Conservation (phyloP, 2,113 vertebrate genomes). For the Forbesichthys papilliferus region DNA sequence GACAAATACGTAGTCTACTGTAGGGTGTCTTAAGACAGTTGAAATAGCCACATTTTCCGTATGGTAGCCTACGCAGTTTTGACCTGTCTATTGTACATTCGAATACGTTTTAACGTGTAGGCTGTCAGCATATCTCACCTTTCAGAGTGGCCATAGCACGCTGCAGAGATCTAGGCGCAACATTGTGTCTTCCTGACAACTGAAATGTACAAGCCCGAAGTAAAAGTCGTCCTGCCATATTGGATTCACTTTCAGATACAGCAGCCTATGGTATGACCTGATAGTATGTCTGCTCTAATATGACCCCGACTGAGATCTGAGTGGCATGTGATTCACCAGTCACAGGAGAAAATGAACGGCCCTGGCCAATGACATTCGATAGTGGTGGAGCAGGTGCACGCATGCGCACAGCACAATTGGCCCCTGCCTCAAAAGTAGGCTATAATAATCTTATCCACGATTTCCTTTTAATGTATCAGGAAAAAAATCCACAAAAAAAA, state of each 20-base stretch:
- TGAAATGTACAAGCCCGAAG: slow-evolving; percentile 47
- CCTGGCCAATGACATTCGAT: slow-evolving; percentile 15
- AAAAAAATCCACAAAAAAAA: too few relatives aligned
- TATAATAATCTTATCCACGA: too few relatives aligned
- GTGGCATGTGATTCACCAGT: slow-evolving; percentile 51
- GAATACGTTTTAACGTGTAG: too few relatives aligned
- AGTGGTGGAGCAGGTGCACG: not conserved
- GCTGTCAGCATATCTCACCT: slow-evolving; percentile 33
- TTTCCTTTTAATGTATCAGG: too few relatives aligned
- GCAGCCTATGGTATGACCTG: slow-evolving; percentile 7
- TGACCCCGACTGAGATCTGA: slow-evolving; percentile 20
- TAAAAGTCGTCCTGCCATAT: slow-evolving; percentile 67
- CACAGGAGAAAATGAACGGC: not conserved
- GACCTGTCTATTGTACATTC: too few relatives aligned
- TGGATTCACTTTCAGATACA: not conserved
- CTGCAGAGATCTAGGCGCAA: slow-evolving; percentile 5
- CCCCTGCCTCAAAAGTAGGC: too few relatives aligned
- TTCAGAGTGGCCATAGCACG: slow-evolving; percentile 45
- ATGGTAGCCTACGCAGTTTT: too few relatives aligned
- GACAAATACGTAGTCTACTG: too few relatives aligned
- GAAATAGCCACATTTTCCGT: too few relatives aligned
- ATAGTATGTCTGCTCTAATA: slow-evolving; percentile 21
- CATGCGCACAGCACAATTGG: too few relatives aligned
- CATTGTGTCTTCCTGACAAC: slow-evolving; percentile 23
- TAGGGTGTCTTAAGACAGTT: too few relatives aligned